phyloP scores from a whole-genome alignment of 2,113 vertebrate species.

The Saccopteryx bilineata region DNA sequence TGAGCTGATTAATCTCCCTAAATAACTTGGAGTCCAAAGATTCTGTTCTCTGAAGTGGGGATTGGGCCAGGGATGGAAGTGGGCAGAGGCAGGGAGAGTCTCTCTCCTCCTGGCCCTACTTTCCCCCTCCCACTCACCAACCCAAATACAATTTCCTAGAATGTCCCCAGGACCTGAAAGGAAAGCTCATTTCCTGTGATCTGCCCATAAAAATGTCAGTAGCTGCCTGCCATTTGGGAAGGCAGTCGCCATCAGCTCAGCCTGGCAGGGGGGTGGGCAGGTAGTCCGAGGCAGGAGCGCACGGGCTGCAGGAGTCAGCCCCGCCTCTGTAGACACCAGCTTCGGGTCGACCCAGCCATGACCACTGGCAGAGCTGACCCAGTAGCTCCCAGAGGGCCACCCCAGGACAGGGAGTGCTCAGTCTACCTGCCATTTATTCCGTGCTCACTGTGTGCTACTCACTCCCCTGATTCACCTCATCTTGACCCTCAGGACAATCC shows the following conservation, averaged over 20 bases:
- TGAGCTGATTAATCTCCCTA: constrained; percentile 88
- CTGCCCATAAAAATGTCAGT: constrained; percentile 72
- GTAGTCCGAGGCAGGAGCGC: fast-evolving
- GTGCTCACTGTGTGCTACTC: background rate
- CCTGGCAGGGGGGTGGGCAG: constrained; percentile 19
- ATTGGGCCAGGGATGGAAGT: background rate
- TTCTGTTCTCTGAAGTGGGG: background rate
- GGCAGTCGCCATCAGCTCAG: background rate
- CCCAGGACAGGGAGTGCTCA: fast-evolving
- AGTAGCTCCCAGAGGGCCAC: background rate
- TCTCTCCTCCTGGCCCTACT: background rate
- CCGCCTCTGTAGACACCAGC: background rate
- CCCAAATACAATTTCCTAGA: constrained; percentile 78
- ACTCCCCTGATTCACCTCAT: background rate
- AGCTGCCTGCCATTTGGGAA: background rate
- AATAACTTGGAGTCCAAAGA: constrained; percentile 83
- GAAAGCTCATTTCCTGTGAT: constrained; percentile 83
- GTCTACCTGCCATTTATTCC: background rate
- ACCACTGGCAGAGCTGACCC: background rate
- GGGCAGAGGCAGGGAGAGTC: background rate
- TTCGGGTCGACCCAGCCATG: background rate
- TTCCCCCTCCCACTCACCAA: background rate
- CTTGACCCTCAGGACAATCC: background rate
- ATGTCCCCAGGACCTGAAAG: constrained; percentile 81
- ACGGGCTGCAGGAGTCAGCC: background rate